Base-by-base conservation (phyloP, 2,888 invertebrate species). In the Leptinotarsa haldemani region DNA sequence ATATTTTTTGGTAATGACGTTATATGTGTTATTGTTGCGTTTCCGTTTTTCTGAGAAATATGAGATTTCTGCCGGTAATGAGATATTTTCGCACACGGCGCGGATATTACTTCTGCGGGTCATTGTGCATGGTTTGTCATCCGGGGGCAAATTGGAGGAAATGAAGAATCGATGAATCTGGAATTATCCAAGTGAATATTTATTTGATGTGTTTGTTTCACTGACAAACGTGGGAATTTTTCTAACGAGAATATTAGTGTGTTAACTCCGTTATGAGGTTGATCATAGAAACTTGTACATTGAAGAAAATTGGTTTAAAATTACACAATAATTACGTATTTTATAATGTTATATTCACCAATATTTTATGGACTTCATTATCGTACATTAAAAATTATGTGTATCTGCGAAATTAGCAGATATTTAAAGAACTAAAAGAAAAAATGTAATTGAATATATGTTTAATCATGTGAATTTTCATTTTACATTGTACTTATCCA, bases 1-100 rank as follows among this genome's bases (percentile, higher is more conserved):
- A 84, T 84, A 83, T 85, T 85, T 85, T 84, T 84, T 83, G 82
- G 82, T 84, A 84, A 85, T 82, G 83, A 84, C 83, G 83, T 84
- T 83, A 83, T 80, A 80, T 80, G 70, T 73, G 81, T 82, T 81
- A 81, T 84, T 84, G 83, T 83, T 81, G 80, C 78, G 80, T 85
- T 85, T 85, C 83, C 84, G 81, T 75, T 79, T 83, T 81, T 80
- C 71, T 78, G 81, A 80, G 81, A 82, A 81, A 80, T 80, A 81
- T 77, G 80, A 80, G 80, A 80, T 81, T 81, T 80, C 79, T 74
- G 78, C 76, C 68, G 77, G 83, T 84, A 85, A 85, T 83, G 83
- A 83, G 82, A 78, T 79, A 79, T 80, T 82, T 84, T 85, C 82
- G 83, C 85, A 84, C 83, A 82, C 72, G 69, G 71, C 74, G 74